Base-by-base conservation (phyloP, 2,113 vertebrate genomes). In the Nestor notabilis region DNA sequence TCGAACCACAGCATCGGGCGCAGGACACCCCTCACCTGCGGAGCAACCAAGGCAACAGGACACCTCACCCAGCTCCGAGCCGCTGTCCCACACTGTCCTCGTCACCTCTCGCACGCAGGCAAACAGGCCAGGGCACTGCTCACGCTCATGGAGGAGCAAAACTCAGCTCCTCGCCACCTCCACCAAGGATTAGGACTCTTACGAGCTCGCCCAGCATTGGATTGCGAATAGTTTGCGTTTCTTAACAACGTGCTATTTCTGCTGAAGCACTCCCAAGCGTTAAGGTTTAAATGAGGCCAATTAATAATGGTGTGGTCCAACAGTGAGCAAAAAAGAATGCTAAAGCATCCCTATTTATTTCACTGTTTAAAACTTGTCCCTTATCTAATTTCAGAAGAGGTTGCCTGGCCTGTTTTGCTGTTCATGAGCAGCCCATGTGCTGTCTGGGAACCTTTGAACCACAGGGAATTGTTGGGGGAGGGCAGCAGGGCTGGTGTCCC, bases 1-100 rank as follows among this genome's bases (percentile, higher is more conserved):
- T 21, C 35, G 44, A 69, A 68, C 37, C 86, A 21, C 76, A 0
- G 91, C 86, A 12, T 0, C 1, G 9, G 33, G 58, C 0, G 0
- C 70, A 1, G 56, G 55, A 82, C 68, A 63, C 1, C 1, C 58
- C 11, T 75, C 23, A 3, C 74, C 80, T 17, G 60, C 9, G 0
- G 28, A 23, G 60, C 72, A 61, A 44, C 64, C 47, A 0, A 2
- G 33, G 56, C 28, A 7, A 7, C 37, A 0, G 41, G 3, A 61
- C 20, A 24, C 46, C 52, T 87, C 39, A 0, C 13, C 46, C 66
- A 3, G 41, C 0, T 11, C 20, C 13, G 0, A 37, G 44, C 41
- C 7, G 0, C 83, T 60, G 77, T 24, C 85, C 61, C 46, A 5
- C 74, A 0, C 35, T 2, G 75, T 27, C 89, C 89, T 47, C 4